Evolutionary conservation across 2,888 invertebrate genomes (phyloP).

Genomic region (Meliscaeva auricollis): DNA sequence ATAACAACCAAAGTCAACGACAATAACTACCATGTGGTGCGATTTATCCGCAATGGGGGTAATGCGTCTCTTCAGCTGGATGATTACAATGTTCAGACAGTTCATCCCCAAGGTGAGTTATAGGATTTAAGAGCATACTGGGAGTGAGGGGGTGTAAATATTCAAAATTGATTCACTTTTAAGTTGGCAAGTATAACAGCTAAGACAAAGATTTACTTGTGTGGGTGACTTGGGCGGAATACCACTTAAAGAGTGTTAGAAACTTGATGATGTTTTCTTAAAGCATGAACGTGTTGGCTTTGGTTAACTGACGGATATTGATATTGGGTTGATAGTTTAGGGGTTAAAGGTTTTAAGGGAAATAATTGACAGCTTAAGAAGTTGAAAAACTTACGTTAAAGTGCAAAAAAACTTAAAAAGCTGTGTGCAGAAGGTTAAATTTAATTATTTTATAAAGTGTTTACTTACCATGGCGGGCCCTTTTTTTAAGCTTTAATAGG

Average conservation of each 20-base stretch:
- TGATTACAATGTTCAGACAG: conserved; percentile 93
- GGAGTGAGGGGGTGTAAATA: neutral
- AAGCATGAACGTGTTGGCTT: neutral
- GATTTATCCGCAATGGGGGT: conserved; percentile 94
- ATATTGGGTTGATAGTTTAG: no score
- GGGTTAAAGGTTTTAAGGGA: no score
- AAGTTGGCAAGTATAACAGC: neutral
- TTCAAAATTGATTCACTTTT: conserved; percentile 14
- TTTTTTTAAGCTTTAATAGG: no score
- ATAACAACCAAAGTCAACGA: conserved; percentile 96
- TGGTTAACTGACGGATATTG: no score
- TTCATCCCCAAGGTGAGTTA: conserved; percentile 92
- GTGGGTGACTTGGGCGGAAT: neutral
- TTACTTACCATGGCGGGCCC: no score
- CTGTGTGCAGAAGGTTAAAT: no score
- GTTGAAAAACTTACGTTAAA: no score
- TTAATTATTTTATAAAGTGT: no score
- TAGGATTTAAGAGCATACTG: neutral
- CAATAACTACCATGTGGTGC: conserved; percentile 96
- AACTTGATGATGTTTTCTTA: neutral
- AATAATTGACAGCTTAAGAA: no score
- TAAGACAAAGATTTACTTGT: neutral
- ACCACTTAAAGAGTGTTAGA: neutral
- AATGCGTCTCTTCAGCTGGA: conserved; percentile 96
- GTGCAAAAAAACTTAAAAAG: no score